These are phyloP conservation scores for Astreopora myriophthalma DNA, from an alignment of 64 coral and sea anemone species.

Conservation along the genomic window DNA sequence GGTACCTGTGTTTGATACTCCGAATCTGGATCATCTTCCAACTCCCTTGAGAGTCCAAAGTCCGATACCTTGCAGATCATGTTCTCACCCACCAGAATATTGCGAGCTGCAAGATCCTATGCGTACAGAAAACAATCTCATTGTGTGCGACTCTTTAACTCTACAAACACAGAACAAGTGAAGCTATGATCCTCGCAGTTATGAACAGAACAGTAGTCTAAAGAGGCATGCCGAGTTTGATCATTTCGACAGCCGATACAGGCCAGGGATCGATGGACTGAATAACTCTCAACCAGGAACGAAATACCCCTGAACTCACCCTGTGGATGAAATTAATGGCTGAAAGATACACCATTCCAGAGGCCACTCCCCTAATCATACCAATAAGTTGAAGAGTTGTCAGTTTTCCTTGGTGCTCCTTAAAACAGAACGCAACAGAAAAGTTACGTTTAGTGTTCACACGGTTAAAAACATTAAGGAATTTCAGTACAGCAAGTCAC, in stretches of 20 bases:
- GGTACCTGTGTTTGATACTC: conserved; percentile 94
- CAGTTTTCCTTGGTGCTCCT: conserved; percentile 83
- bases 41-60: conserved; percentile 90
- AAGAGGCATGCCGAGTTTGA: no score
- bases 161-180: no score
- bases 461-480: no score
- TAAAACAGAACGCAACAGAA: neutral
- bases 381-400: conserved; percentile 87
- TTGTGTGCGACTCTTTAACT: no score
- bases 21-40: conserved; percentile 79
- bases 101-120: conserved; percentile 93
- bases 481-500: no score
- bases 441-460: neutral
- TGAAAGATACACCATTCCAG: conserved; percentile 92
- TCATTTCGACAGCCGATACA: no score
- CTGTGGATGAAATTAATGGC: conserved; percentile 93
- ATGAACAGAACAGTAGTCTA: no score
- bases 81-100: conserved; percentile 82
- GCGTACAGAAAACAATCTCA: neutral
- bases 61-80: conserved; percentile 87
- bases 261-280: no score
- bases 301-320: conserved; percentile 26
- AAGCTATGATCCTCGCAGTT: no score
- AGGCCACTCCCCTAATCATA: conserved; percentile 88
- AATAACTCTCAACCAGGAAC: no score